Base-by-base conservation (phyloP, 37 sponge, comb jelly and placozoan species). In the Petrosia ficiformis region DNA sequence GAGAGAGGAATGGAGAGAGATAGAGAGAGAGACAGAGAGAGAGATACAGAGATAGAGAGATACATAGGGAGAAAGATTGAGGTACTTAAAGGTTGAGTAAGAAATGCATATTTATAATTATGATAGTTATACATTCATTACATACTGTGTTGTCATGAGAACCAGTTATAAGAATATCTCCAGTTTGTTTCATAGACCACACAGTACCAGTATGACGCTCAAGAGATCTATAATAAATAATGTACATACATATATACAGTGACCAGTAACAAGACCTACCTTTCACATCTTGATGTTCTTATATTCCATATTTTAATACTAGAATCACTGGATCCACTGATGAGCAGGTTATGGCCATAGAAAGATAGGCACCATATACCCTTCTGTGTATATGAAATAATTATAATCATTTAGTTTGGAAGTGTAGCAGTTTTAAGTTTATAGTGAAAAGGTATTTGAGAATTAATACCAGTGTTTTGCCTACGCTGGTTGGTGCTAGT, bases 271-370 rank as follows among this genome's bases (percentile, higher is more conserved):
- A 36, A 5, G 22, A 14, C 82, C 39, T 34, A 80, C 90, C 89
- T 52, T 58, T 87, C 89, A 87, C 93, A 92, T 0, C 16, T 25
- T 24, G 81, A 79, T 28, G 85, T 84, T 43, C 34, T 70, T 22
- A 59, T 29, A 48, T 92, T 83, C 93, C 93, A 92, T 24, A 92
- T 90, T 79, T 82, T 89, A 33, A 93, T 63, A 29, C 72, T 67
- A 63, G 64, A 44, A 48, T 93, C 94, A 72, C 79, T 48, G 38
- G 90, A 85, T 16, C 86, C 90, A 82, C 94, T 93, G 36, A 93
- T 37, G 21, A 93, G 75, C 25, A 82, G 48, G 52, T 77, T 85
- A 59, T 75, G 77, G 4, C 89, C 90, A 76, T 82, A 84, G 77
- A 93, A 93, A 31, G 79, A 67, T 52, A 93, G 54, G 28, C 82